Base-by-base conservation (phyloP, 2,113 vertebrate species). In the Triplophysa siluroides region DNA sequence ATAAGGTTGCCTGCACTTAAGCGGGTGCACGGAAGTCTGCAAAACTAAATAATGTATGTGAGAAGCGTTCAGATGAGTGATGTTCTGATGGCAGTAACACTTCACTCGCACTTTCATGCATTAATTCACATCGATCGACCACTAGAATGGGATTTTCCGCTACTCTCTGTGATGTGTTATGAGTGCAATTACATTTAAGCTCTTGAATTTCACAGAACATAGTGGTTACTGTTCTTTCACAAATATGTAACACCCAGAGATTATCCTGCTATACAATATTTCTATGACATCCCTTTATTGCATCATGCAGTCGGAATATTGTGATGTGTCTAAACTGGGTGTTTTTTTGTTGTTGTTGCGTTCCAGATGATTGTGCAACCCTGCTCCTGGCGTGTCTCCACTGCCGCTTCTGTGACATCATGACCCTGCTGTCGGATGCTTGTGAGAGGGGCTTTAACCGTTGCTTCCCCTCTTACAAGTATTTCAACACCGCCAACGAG, bases 281-380 rank as follows among this genome's bases (percentile, higher is more conserved):
- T 52, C 50, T 52, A 3, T 45, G 14, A 52, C 50, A 52, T 18
- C 14, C 18, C 14, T 52, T 52, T 56, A 7, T 56, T 7, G 4
- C 54, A 56, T 56, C 50, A 54, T 54, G 52, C 18, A 19, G 12
- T 50, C 2, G 14, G 50, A 3, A 52, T 18, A 14, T 18, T 52
- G 50, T 5, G 1, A 18, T 0, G 13, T 16, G 4, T 52, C n/a
- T 29, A 9, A 33, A 26, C 21, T 58, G 9, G 41, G 10, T 29
- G 1, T 21, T 16, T 78, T 26, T 66, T 13, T 29, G 26, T 29
- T 29, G 26, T 33, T 21, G 79, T n/a, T 72, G 5, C 72, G 29
- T 38, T 29, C 4, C 85, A 92, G 90, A 92, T 45, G 89, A 89
- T 66, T 91, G 88, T 7, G 90, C 91, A 0, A 78, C 76, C 2